phyloP scores from a whole-genome alignment of 2,888 invertebrate species.

The Amorpha juglandis region DNA sequence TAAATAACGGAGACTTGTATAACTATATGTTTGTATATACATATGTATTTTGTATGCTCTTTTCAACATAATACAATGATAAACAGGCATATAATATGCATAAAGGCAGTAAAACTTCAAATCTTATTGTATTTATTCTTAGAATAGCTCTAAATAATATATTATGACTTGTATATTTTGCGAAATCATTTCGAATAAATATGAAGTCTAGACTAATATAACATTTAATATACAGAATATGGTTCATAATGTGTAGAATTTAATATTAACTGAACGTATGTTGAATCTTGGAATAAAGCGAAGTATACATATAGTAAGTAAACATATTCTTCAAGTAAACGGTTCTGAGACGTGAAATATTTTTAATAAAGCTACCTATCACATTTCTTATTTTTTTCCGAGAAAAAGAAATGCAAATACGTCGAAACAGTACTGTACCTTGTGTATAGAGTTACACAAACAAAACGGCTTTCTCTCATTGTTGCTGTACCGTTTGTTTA shows the following conservation, averaged over 20 bases:
- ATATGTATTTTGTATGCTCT: no score
- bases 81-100: not conserved
- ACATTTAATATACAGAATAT: not conserved
- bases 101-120: not conserved
- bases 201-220: not conserved
- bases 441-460: constrained; percentile 19
- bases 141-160: not conserved
- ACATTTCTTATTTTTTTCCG: not conserved
- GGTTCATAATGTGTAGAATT: not conserved
- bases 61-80: no score
- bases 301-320: no score
- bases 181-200: not conserved
- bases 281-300: not conserved
- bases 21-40: no score
- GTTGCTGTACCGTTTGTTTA: not conserved
- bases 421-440: not conserved
- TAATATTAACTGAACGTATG: not conserved
- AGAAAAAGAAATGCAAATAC: constrained; percentile 2
- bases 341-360: not conserved
- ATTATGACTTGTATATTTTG: not conserved
- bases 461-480: constrained; percentile 20
- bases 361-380: not conserved
- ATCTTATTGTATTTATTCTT: not conserved
- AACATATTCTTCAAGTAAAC: not conserved
- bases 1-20: no score